A percentile compares a stretch with the other conserved stretches of the same genome.
phyloP scores from a whole-genome alignment of 2,797 vertebrate genomes.

The Ceyx erithaca region DNA sequence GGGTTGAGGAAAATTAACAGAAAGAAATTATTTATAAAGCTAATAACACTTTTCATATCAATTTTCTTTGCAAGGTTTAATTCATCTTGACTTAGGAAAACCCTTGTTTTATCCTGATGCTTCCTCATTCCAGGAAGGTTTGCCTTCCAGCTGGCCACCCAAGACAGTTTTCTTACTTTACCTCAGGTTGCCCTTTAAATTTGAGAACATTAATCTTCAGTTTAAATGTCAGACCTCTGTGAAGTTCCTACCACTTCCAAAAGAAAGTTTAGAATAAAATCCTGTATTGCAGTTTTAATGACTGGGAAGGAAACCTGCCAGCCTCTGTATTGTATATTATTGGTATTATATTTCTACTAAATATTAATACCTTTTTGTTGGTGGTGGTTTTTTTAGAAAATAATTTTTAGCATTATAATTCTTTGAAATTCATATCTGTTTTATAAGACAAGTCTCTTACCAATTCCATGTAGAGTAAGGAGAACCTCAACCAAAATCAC shows the following conservation, averaged over 20 bases:
- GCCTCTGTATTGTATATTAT: neutral
- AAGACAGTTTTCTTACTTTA: neutral
- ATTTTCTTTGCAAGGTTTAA: neutral
- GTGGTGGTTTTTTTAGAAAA: neutral
- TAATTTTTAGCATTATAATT: neutral
- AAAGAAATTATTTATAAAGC: neutral
- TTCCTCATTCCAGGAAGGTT: neutral
- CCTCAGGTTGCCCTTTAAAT: neutral
- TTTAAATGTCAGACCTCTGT: neutral
- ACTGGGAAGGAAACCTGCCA: neutral
- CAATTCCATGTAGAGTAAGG: rapidly evolving
- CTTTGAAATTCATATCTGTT: neutral
- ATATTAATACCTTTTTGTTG: neutral
- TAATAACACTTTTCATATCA: neutral
- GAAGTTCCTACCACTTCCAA: neutral
- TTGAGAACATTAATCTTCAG: neutral
- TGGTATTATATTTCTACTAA: neutral
- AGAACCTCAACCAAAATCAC: neutral
- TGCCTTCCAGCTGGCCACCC: neutral
- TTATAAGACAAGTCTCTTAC: neutral
- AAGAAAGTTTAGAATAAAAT: neutral
- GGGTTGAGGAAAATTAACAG: neutral
- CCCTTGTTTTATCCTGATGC: neutral
- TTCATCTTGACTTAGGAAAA: neutral
- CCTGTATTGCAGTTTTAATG: neutral